These are phyloP conservation scores for Apoderus coryli DNA, from an alignment of 2,888 invertebrate genomes.

Conservation along the genomic window DNA sequence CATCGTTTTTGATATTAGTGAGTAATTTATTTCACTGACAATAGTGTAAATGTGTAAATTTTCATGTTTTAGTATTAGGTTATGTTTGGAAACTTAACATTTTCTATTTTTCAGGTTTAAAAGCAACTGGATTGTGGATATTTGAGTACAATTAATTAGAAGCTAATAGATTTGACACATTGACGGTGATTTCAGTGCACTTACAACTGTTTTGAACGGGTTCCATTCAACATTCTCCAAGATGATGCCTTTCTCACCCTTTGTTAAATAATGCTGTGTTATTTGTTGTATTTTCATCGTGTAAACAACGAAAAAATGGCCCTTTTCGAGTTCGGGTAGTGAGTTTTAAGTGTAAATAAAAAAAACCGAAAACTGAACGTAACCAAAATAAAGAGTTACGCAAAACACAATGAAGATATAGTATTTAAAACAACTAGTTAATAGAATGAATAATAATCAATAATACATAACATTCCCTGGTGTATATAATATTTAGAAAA, in stretches of 20 bases:
- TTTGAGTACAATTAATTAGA: neutral
- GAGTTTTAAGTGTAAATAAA: too few relatives aligned
- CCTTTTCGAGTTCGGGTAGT: slow-evolving; percentile 34
- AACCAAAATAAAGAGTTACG: too few relatives aligned
- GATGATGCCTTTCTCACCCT: slow-evolving; percentile 12
- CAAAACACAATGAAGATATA: too few relatives aligned
- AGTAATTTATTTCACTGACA: too few relatives aligned
- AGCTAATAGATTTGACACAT: neutral
- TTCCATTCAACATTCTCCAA: slow-evolving; percentile 5
- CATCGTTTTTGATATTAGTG: too few relatives aligned
- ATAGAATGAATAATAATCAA: too few relatives aligned
- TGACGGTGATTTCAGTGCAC: too few relatives aligned
- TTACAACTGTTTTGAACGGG: too few relatives aligned
- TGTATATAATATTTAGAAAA: slow-evolving; percentile 14
- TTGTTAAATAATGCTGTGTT: slow-evolving; percentile 25
- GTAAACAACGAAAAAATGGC: slow-evolving; percentile 32
- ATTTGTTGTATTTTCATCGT: slow-evolving; percentile 20
- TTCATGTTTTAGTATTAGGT: too few relatives aligned
- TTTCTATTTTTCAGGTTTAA: slow-evolving; percentile 25
- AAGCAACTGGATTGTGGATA: slow-evolving; percentile 7
- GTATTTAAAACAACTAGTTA: too few relatives aligned
- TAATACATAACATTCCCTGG: slow-evolving; percentile 18
- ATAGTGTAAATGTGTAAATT: slow-evolving; percentile 17
- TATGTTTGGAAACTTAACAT: slow-evolving; percentile 26
- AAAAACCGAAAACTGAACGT: too few relatives aligned